Percentiles rank a stretch among this genome's conserved stretches.
These are phyloP conservation scores for Macropis europaea DNA, from an alignment of 2,888 invertebrate species.

Conservation along the genomic window DNA sequence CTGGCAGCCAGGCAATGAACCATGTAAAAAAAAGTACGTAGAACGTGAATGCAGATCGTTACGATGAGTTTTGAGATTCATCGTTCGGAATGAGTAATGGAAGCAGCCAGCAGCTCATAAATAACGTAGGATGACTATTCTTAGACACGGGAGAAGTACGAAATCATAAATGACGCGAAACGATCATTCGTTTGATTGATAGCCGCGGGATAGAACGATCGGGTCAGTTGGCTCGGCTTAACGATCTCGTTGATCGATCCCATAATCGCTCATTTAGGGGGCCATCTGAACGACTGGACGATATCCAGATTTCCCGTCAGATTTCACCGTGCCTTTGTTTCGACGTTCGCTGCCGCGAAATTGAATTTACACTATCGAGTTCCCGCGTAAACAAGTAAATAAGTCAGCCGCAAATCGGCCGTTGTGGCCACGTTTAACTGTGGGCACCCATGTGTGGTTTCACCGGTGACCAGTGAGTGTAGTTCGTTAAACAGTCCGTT, in stretches of 20 bases:
- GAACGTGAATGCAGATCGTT: neutral
- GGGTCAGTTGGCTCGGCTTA: neutral
- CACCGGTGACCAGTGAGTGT: too few relatives aligned
- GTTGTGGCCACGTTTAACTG: too few relatives aligned
- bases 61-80: neutral
- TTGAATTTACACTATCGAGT: constrained; percentile 11
- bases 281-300: too few relatives aligned
- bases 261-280: neutral
- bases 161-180: constrained; percentile 24
- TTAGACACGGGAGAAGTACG: constrained; percentile 1
- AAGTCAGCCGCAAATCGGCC: constrained; percentile 47
- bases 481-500: too few relatives aligned
- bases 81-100: constrained; percentile 18
- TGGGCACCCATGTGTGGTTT: too few relatives aligned
- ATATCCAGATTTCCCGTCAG: constrained; percentile 4
- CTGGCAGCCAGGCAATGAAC: too few relatives aligned
- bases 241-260: neutral
- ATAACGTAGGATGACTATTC: constrained; percentile 8
- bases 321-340: constrained; percentile 2
- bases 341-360: constrained; percentile 2
- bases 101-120: neutral
- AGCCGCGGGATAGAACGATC: neutral
- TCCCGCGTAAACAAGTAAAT: constrained; percentile 41
- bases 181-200: constrained; percentile 27
- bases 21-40: too few relatives aligned